These are phyloP conservation scores for Turritopsis dohrnii DNA, from an alignment of 30 jellyfish, hydroid and myxozoan species.

Conservation along the genomic window DNA sequence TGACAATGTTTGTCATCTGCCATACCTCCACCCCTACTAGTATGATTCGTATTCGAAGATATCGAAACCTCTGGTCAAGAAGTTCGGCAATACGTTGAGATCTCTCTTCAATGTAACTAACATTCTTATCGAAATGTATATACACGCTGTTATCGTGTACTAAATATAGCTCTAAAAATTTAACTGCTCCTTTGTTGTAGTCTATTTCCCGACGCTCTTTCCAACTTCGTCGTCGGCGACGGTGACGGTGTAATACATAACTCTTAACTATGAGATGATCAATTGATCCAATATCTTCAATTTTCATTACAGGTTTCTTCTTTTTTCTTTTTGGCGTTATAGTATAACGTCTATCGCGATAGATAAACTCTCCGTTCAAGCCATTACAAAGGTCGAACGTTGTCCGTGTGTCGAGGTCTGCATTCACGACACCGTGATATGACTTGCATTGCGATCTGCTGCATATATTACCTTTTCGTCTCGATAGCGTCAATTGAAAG, in stretches of 20 bases:
- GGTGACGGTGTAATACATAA: neutral
- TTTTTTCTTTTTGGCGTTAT: neutral
- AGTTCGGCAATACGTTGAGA: slow-evolving; percentile 49
- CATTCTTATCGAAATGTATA: slow-evolving; percentile 34
- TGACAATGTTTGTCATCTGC: slow-evolving; percentile 37
- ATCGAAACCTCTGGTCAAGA: slow-evolving; percentile 56
- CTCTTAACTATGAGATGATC: neutral
- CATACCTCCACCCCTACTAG: slow-evolving; percentile 74
- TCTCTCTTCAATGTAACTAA: slow-evolving; percentile 40
- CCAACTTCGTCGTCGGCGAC: neutral
- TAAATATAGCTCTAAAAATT: slow-evolving; percentile 63
- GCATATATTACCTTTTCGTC: neutral
- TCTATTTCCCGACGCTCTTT: neutral
- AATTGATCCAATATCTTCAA: neutral
- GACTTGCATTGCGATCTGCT: neutral
- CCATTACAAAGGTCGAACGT: neutral
- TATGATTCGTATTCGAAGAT: slow-evolving; percentile 49
- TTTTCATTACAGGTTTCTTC: neutral
- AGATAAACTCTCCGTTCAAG: neutral
- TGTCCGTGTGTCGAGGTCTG: neutral
- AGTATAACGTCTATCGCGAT: neutral
- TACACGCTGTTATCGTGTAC: slow-evolving; percentile 61
- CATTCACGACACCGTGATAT: slow-evolving; percentile 2
- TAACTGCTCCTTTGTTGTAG: neutral
- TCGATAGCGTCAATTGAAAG: neutral